Percentiles rank a stretch among this genome's conserved stretches.
Conservation (phyloP, 1,140 invertebrate species). For the Drosophila ohnishii region DNA sequence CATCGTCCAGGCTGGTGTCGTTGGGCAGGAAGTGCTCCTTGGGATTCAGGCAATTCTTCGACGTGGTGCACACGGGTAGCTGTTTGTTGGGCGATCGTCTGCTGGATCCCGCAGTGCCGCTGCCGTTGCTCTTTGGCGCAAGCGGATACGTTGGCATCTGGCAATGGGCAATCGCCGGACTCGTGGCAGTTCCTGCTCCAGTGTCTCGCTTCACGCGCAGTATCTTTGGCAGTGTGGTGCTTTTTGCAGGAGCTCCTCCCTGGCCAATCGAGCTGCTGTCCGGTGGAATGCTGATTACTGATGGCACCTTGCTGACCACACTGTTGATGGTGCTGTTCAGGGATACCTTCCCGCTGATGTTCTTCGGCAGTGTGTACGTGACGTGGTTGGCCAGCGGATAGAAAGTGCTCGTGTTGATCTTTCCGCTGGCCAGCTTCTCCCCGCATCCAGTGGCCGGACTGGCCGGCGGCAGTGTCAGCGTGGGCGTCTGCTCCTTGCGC, state of each 20-base stretch:
- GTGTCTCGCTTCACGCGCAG: constrained; percentile 44
- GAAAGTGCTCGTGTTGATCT: constrained; percentile 81
- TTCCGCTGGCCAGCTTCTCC: constrained; percentile 63
- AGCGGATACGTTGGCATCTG: constrained; percentile 78
- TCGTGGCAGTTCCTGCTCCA: constrained; percentile 21
- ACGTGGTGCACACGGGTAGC: constrained; percentile 81
- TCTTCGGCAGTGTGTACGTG: constrained; percentile 81
- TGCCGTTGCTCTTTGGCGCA: constrained; percentile 20
- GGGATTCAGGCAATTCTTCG: constrained; percentile 81
- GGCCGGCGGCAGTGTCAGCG: constrained; percentile 64
- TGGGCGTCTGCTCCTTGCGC: constrained; percentile 67
- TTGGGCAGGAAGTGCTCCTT: constrained; percentile 83
- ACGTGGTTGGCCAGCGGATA: constrained; percentile 81
- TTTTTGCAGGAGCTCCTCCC: constrained; percentile 26
- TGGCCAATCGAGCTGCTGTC: constrained; percentile 43
- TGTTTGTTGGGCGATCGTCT: constrained; percentile 64
- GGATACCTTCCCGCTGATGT: constrained; percentile 79
- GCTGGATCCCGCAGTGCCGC: constrained; percentile 5
- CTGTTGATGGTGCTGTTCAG: constrained; percentile 81
- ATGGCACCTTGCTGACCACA: constrained; percentile 82
- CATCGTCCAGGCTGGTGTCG: constrained; percentile 86
- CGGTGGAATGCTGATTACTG: constrained; percentile 79
- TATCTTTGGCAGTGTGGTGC: constrained; percentile 61
- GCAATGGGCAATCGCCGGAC: constrained; percentile 63
- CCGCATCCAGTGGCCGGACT: constrained; percentile 44